Base-by-base conservation (phyloP, 1,140 invertebrate species). In the Liolophura sinensis region DNA sequence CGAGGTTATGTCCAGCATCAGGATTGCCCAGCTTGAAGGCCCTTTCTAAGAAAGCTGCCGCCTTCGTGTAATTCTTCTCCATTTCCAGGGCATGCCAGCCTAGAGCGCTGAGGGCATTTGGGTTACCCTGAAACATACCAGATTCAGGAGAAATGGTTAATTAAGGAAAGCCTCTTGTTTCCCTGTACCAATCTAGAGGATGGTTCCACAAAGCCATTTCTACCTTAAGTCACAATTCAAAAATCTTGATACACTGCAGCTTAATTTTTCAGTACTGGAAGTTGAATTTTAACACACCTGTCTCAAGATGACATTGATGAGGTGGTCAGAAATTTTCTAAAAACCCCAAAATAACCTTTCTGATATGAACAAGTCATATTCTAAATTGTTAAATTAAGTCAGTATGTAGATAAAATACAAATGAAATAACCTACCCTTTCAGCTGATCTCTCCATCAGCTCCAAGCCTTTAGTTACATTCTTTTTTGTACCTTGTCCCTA, bases 1-100 rank as follows among this genome's bases (percentile, higher is more conserved):
- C 81, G 6, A 82, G 63, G 59, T 81, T 78, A 66, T 76, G 73
- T 31, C 75, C 76, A 4, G 77, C 76, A 65, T 82, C 81, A 22
- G 71, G 58, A 46, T 74, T 74, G 5, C 75, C 74, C 25, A 71
- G 16, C n/a, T 57, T 62, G 60, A 71, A 73, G 0, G 81, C 67
- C 61, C 74, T 16, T 31, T 75, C 65, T 62, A 79, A 81, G 40
- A 73, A 73, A 22, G 62, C 49, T 14, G 60, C 72, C 12, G 81
- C 81, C 47, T 75, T 62, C 12, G 70, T 70, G 48, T 69, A 66
- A 69, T 82, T 77, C 18, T 63, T 68, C 12, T 78, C 73, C 20
- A 60, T 57, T 31, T 73, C 72, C 55, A 79, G 64, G 9, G 79
- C 77, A 60, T 79, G 71, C 81, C 79, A 81, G 1, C 81, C 81